Evolutionary conservation across 2,888 invertebrate species (phyloP).

Genomic region (Leptura quadrifasciata): DNA sequence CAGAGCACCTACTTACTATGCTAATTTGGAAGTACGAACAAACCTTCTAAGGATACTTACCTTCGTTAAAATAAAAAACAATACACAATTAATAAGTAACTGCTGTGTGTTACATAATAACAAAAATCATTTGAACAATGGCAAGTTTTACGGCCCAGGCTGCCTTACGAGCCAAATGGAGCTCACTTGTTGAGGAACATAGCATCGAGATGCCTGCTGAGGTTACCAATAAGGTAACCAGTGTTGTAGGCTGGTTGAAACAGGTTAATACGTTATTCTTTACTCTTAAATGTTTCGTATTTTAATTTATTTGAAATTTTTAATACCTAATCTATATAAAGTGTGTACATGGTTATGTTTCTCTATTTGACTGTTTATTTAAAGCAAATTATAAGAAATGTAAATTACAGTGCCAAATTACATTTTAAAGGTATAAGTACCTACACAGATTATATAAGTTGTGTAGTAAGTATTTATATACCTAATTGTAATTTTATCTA

Average conservation of each 20-base stretch:
- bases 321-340: not conserved
- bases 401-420: too few species aligned
- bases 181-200: slow-evolving; percentile 83
- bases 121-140: slow-evolving; percentile 71
- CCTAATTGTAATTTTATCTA: too few species aligned
- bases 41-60: not conserved
- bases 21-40: slow-evolving; percentile 14
- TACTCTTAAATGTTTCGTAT: not conserved
- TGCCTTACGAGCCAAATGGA: slow-evolving; percentile 83
- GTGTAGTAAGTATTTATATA: too few species aligned
- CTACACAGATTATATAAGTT: too few species aligned
- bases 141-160: slow-evolving; percentile 84
- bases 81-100: not conserved
- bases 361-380: not conserved
- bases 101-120: slow-evolving; percentile 3
- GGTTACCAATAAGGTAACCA: slow-evolving; percentile 83
- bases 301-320: not conserved
- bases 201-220: slow-evolving; percentile 80
- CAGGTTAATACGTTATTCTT: slow-evolving; percentile 75
- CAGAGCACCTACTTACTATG: slow-evolving; percentile 13
- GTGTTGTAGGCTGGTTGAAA: slow-evolving; percentile 89
- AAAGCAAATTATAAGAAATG: not conserved
- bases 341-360: not conserved
- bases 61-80: not conserved
- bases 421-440: too few species aligned